These are phyloP conservation scores for Drosophila bunnanda DNA, from an alignment of 2,888 invertebrate genomes.

Conservation along the genomic window DNA sequence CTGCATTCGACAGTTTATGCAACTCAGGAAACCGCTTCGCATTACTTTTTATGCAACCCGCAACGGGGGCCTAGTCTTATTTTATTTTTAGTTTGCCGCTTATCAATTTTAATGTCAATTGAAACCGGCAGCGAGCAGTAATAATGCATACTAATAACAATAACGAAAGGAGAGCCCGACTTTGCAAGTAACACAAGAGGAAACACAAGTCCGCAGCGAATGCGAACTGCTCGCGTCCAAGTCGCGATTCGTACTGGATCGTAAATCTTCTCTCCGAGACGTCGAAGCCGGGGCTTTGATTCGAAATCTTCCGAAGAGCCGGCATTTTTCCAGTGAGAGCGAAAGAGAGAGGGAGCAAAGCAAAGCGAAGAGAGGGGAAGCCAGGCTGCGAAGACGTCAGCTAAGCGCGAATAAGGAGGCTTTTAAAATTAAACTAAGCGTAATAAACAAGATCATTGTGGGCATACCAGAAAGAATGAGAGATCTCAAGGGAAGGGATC, in stretches of 20 bases:
- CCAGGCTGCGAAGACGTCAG: constrained; percentile 14
- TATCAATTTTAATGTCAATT: constrained; percentile 74
- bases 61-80: constrained; percentile 47
- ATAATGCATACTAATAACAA: constrained; percentile 55
- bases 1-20: constrained; percentile 75
- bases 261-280: constrained; percentile 52
- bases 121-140: constrained; percentile 53
- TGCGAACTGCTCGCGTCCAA: constrained; percentile 51
- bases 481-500: background rate
- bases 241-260: constrained; percentile 66
- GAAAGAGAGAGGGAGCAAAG: constrained; percentile 5
- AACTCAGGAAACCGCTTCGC: constrained; percentile 72
- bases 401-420: constrained; percentile 39
- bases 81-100: constrained; percentile 61
- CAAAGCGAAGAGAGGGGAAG: constrained; percentile 4
- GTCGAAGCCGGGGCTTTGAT: constrained; percentile 41
- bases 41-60: constrained; percentile 77
- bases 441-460: constrained; percentile 52
- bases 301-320: constrained; percentile 32
- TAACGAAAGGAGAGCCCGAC: constrained; percentile 29
- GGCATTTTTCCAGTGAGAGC: constrained; percentile 27
- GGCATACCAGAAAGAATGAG: constrained; percentile 11
- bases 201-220: constrained; percentile 28
- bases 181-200: constrained; percentile 11
- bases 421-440: constrained; percentile 63